Evolutionary conservation across 2,888 invertebrate species (phyloP).

Genomic region (Microctonus brassicae): DNA sequence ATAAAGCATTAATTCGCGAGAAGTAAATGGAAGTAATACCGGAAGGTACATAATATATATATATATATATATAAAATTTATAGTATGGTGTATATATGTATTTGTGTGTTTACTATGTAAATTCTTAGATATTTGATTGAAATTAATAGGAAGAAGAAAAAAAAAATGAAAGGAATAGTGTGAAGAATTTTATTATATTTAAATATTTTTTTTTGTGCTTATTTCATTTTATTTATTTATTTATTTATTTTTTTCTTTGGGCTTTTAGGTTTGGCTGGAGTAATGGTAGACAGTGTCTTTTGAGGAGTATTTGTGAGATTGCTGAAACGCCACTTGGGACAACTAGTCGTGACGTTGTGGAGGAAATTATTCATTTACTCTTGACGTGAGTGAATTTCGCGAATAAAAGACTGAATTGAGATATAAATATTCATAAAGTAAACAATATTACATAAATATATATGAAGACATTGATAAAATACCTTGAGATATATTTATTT

Average conservation of each 20-base stretch:
- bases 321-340: slow-evolving; percentile 72
- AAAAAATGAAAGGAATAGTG: slow-evolving; percentile 23
- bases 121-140: not conserved
- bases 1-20: slow-evolving; percentile 54
- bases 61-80: no score
- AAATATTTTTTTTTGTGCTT: no score
- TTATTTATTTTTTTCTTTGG: slow-evolving; percentile 26
- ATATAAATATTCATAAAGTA: not conserved
- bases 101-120: not conserved
- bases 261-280: slow-evolving; percentile 73
- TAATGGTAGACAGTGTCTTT: slow-evolving; percentile 74
- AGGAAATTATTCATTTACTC: slow-evolving; percentile 77
- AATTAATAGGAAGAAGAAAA: not conserved
- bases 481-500: no score
- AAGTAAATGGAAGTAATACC: slow-evolving; percentile 16
- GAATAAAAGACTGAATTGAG: not conserved
- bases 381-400: slow-evolving; percentile 74
- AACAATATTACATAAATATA: not conserved
- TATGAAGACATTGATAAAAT: not conserved
- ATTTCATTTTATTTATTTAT: no score
- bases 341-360: slow-evolving; percentile 74
- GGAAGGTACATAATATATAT: no score
- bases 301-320: slow-evolving; percentile 78
- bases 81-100: no score
- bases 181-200: no score